Evolutionary conservation across 2,888 invertebrate genomes (phyloP), one percentile per base, ranked within the genome.

Genomic region (Trissolcus japonicus): DNA sequence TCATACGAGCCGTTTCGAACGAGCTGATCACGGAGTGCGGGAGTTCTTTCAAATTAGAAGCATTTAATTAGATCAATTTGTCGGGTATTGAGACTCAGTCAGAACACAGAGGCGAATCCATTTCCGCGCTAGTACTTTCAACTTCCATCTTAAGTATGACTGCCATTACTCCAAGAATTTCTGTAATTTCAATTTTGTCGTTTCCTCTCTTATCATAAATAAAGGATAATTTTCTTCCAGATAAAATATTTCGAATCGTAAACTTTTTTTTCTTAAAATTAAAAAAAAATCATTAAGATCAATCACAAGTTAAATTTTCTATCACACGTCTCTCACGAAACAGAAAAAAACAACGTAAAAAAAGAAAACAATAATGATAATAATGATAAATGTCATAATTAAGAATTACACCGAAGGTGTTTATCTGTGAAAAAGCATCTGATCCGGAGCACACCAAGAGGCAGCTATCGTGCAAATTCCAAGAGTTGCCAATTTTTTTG

Each of bases 21-120:
- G 4, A 14, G 19, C 25, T 51, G 61, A 61, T 51, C 51, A 17
- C 51, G 19, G 35, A 51, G 35, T 51, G 46, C 50, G 51, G 3
- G 9, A 13, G 54, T 53, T 54, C 25, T 21, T 40, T 62, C 54
- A 54, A 62, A 62, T 53, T 41, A 54, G 54, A 62, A 13, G 16
- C 29, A 43, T 62, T 62, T 54, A 53, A 62, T 62, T 62, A 62
- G 62, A 54, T 62, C 62, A 62, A 62, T 62, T 62, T 62, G 62
- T 43, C 54, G 43, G 29, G 14, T 53, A 62, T 62, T 43, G 51
- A 50, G 50, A 51, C 61, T 51, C 29, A 29, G 29, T 29, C 29
- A 43, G n/a, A 43, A 14, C 14, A 14, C 14, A 43, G 43, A 43
- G n/a, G 13, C 43, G 40, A 62, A 41, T 43, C 43, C 25, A 60